Evolutionary conservation across 92 coral and sea anemone genomes (phyloP), one percentile per base, ranked within the genome.

Genomic region (Epizoanthus rinbou): DNA sequence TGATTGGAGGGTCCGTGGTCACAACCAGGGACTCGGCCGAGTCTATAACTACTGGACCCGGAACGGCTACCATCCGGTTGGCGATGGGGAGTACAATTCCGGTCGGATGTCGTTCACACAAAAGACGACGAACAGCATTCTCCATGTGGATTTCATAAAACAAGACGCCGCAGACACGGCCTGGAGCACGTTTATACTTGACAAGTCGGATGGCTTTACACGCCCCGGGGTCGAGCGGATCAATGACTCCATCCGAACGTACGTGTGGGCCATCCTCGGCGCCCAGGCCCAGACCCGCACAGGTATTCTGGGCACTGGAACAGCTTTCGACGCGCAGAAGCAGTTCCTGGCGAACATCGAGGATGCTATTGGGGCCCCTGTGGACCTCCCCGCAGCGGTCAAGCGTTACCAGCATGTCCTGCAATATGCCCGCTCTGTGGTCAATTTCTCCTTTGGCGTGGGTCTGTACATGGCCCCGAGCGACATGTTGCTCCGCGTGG

Each of bases 191-290:
- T 25, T 70, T 25, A 25, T 70, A 31, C 52, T 70, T n/a, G 53
- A 37, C 52, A 37, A 70, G 57, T 70, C 76, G 57, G 76, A 15
- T 18, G 79, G 79, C 43, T 24, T 73, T 18, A 73, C 79, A 2
- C 28, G 35, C 41, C 14, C 33, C 35, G 79, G 79, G 58, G 63
- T 56, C 11, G 57, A 35, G 79, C 6, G 31, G 33, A 2, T 73
- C 14, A 73, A 73, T n/a, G 79, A 43, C 33, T 31, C 56, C 58
- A 73, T 73, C 31, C 58, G 79, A 14, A 73, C 79, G 35, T 73
- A 18, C 35, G 79, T 73, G 24, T 71, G 58, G 53, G 53, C 54
- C n/a, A 23, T 71, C 58, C 23, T 71, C 16, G 76, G 76, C 16
- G 69, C 69, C n/a, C 69, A 63, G 69, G 24, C 69, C n/a, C 69